phyloP scores from a whole-genome alignment of 2,113 vertebrate genomes.

The Entomyzon cyanotis region DNA sequence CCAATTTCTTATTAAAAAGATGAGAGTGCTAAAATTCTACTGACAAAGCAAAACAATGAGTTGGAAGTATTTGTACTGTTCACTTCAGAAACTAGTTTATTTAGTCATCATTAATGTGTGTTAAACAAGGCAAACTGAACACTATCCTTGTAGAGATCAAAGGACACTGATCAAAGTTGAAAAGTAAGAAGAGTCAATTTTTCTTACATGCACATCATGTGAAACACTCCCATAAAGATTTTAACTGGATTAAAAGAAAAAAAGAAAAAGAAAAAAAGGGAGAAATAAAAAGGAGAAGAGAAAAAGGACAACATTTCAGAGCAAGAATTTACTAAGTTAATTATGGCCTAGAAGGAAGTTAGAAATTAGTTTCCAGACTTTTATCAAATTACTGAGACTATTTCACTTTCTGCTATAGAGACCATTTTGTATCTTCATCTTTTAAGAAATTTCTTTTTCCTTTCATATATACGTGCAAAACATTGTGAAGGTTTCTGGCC shows the following conservation, averaged over 20 bases:
- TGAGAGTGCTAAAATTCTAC: not conserved
- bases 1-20: not conserved
- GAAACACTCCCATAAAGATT: not conserved
- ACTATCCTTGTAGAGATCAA: not conserved
- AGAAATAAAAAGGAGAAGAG: not conserved
- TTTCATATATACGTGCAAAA: not conserved
- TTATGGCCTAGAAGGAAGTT: not conserved
- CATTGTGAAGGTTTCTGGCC: not conserved
- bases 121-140: not conserved
- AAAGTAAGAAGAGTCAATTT: not conserved
- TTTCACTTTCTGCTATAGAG: not conserved
- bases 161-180: conserved; percentile 11
- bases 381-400: not conserved
- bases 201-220: not conserved
- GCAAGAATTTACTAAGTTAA: not conserved
- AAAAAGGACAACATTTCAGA: not conserved
- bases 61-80: not conserved
- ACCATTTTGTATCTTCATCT: not conserved
- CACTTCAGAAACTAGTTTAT: not conserved
- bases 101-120: not conserved
- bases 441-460: not conserved
- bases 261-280: not conserved
- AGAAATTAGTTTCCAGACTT: not conserved
- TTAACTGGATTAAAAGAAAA: not conserved
- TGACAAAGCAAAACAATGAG: not conserved